Conservation (phyloP, 2,113 vertebrate genomes). For the Mus musculus region DNA sequence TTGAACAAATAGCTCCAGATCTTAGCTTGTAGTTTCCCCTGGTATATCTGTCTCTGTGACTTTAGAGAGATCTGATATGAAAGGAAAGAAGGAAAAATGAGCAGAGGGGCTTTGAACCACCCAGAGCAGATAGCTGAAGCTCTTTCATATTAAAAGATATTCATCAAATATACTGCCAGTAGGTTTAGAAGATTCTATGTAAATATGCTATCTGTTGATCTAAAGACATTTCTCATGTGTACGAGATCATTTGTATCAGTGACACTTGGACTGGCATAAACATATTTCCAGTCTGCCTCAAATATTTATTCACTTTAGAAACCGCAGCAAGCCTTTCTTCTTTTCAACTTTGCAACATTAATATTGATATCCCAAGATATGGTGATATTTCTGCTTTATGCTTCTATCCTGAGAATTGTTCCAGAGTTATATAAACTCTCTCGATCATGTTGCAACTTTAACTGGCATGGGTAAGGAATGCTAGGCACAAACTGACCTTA, state of each 20-base stretch:
- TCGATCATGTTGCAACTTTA: constrained; percentile 45
- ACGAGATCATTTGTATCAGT: constrained; percentile 73
- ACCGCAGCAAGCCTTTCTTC: constrained; percentile 47
- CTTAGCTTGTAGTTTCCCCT: neutral
- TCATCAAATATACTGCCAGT: constrained; percentile 73
- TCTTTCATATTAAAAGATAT: constrained; percentile 75
- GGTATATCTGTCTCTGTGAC: constrained; percentile 17
- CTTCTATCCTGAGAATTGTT: constrained; percentile 54
- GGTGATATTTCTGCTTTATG: constrained; percentile 61
- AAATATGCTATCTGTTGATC: constrained; percentile 78
- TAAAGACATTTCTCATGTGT: constrained; percentile 60
- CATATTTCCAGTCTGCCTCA: constrained; percentile 30
- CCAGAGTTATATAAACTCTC: neutral
- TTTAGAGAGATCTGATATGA: constrained; percentile 19
- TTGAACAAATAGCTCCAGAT: constrained; percentile 47
- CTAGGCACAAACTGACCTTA: neutral
- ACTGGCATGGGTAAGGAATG: neutral
- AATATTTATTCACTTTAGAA: constrained; percentile 72
- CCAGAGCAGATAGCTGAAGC: constrained; percentile 58
- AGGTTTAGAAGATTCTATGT: constrained; percentile 70
- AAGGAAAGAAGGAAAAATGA: constrained; percentile 67
- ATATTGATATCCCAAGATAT: constrained; percentile 58
- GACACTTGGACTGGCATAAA: constrained; percentile 59
- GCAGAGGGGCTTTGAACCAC: constrained; percentile 2
- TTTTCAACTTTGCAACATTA: constrained; percentile 52